These are phyloP conservation scores for Xyrauchen texanus DNA, from an alignment of 2,113 vertebrate genomes.

Conservation along the genomic window DNA sequence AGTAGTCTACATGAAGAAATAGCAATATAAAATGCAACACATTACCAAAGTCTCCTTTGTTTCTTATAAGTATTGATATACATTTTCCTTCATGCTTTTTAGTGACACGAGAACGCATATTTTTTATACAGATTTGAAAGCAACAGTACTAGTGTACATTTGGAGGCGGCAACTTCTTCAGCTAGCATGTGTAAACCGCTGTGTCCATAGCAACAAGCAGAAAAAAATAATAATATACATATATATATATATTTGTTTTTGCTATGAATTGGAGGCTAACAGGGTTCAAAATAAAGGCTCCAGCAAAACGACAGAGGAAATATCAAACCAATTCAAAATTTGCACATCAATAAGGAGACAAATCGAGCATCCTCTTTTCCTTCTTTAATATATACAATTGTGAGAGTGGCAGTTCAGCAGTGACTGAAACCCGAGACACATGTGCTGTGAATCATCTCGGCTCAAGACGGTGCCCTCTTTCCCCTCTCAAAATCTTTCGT, in stretches of 20 bases:
- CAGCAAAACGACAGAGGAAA: slow-evolving; percentile 29
- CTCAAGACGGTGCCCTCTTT: slow-evolving; percentile 7
- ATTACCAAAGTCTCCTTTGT: too few species aligned
- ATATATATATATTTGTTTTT: not conserved
- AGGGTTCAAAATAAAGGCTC: slow-evolving; percentile 20
- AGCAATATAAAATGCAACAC: too few species aligned
- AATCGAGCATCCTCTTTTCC: slow-evolving; percentile 33
- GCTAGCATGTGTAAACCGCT: not conserved
- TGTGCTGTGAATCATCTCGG: slow-evolving; percentile 15
- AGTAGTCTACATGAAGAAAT: too few species aligned
- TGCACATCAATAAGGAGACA: slow-evolving; percentile 49
- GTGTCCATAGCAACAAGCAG: slow-evolving; percentile 35
- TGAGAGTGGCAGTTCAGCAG: slow-evolving; percentile 39
- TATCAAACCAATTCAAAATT: slow-evolving; percentile 32
- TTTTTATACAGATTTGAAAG: not conserved
- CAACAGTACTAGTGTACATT: not conserved
- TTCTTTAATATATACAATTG: slow-evolving; percentile 40
- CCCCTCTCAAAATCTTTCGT: slow-evolving; percentile 38
- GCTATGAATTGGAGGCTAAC: slow-evolving; percentile 26
- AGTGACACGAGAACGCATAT: not conserved
- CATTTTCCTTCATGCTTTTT: too few species aligned
- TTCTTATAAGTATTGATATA: too few species aligned
- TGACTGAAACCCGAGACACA: slow-evolving; percentile 44
- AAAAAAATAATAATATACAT: too few species aligned
- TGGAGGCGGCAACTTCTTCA: not conserved